Conservation (phyloP, 2,888 invertebrate species). For the Polymixis flavicincta region DNA sequence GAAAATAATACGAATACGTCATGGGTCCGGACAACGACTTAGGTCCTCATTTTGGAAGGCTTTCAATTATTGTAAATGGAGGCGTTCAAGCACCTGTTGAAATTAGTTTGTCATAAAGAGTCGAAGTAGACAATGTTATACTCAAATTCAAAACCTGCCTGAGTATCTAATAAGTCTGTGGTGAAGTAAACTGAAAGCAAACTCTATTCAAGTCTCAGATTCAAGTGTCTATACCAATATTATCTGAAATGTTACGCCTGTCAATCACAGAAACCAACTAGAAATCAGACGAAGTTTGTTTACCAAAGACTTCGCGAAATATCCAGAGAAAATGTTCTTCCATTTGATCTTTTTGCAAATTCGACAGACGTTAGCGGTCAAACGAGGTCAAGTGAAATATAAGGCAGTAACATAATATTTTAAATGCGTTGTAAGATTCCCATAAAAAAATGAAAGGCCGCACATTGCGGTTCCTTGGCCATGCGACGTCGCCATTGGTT, state of each 20-base stretch:
- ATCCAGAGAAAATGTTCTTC: conserved; percentile 7
- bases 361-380: conserved; percentile 8
- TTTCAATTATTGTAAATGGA: conserved; percentile 1
- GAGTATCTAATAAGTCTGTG: background rate
- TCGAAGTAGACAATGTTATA: conserved; percentile 5
- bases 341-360: conserved; percentile 24
- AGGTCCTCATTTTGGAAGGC: background rate
- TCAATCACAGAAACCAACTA: conserved; percentile 32
- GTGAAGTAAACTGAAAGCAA: conserved; percentile 9
- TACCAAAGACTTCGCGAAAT: conserved; percentile 21
- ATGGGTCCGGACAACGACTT: background rate
- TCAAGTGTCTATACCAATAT: conserved; percentile 3
- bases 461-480: conserved; percentile 56
- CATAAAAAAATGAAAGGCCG: conserved; percentile 67
- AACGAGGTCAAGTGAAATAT: conserved; percentile 50
- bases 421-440: conserved; percentile 43
- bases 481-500: conserved; percentile 67
- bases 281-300: conserved; percentile 27
- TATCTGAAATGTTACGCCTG: conserved; percentile 30
- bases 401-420: conserved; percentile 34
- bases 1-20: background rate
- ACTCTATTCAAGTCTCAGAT: conserved; percentile 5
- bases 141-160: background rate
- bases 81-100: background rate
- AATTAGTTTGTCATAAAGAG: background rate